Percentiles rank a stretch among this genome's conserved stretches.
Evolutionary conservation across 2,888 invertebrate species (phyloP).

Genomic region (Trilocha varians): DNA sequence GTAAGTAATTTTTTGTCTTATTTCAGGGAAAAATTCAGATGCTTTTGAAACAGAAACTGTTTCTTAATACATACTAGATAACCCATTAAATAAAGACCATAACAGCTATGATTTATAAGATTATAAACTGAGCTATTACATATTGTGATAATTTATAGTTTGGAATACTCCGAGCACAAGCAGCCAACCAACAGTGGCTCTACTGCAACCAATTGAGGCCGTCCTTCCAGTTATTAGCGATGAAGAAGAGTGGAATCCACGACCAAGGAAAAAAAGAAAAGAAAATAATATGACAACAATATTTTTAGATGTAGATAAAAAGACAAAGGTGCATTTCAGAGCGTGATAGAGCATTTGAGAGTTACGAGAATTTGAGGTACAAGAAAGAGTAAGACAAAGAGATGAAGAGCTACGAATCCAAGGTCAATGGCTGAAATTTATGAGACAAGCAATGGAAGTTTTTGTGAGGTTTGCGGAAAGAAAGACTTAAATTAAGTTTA

Average conservation of each 20-base stretch:
- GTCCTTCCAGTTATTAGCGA: background rate
- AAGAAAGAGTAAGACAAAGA: background rate
- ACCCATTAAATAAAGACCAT: no score
- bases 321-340: background rate
- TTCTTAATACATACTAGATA: no score
- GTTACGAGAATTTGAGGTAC: background rate
- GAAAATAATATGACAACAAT: background rate
- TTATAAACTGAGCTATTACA: background rate
- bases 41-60: no score
- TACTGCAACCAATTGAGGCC: background rate
- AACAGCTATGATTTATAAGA: background rate
- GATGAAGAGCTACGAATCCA: background rate
- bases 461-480: constrained; percentile 6
- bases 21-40: no score
- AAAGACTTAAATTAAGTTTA: background rate
- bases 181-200: background rate
- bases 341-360: constrained; percentile 1
- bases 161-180: constrained; percentile 1
- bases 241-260: background rate
- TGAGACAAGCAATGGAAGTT: background rate
- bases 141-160: constrained; percentile 1
- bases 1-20: no score
- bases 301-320: background rate
- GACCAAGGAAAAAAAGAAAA: background rate
- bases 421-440: background rate